A percentile compares a stretch with the other conserved stretches of the same genome.
Evolutionary conservation across 2,113 vertebrate genomes (phyloP).

Genomic region (Haplochromis vanheusdeni): DNA sequence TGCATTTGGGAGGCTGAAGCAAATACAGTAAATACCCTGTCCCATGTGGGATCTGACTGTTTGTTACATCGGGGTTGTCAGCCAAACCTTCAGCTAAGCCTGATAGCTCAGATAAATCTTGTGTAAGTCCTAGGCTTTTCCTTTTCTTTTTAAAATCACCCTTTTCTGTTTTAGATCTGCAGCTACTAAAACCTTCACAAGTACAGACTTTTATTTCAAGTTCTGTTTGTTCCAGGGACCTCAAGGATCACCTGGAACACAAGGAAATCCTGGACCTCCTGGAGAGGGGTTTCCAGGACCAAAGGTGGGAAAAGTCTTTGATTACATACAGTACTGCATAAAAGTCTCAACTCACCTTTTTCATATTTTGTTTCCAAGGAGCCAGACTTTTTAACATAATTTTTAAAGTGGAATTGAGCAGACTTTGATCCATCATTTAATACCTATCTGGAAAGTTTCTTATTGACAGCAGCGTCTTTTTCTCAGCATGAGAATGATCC

Average conservation of each 20-base stretch:
- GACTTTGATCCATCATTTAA: not conserved
- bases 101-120: not conserved
- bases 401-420: not conserved
- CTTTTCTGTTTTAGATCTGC: not conserved
- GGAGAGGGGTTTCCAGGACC: conserved; percentile 80
- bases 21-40: not conserved
- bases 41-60: not conserved
- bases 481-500: not conserved
- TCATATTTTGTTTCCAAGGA: not conserved
- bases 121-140: fast-evolving
- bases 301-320: conserved; percentile 70
- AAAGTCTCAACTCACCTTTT: not conserved
- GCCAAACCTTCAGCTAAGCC: not conserved
- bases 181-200: not conserved
- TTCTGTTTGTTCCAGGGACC: conserved; percentile 65
- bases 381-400: not conserved
- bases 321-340: not conserved
- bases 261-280: conserved; percentile 71
- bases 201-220: not conserved
- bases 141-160: not conserved
- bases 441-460: not conserved
- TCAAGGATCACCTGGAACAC: conserved; percentile 66
- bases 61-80: fast-evolving
- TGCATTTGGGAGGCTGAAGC: not conserved
- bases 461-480: not conserved